phyloP scores from a whole-genome alignment of 35 echinoderm and acorn worm species.

The Ophioderma brevispina region DNA sequence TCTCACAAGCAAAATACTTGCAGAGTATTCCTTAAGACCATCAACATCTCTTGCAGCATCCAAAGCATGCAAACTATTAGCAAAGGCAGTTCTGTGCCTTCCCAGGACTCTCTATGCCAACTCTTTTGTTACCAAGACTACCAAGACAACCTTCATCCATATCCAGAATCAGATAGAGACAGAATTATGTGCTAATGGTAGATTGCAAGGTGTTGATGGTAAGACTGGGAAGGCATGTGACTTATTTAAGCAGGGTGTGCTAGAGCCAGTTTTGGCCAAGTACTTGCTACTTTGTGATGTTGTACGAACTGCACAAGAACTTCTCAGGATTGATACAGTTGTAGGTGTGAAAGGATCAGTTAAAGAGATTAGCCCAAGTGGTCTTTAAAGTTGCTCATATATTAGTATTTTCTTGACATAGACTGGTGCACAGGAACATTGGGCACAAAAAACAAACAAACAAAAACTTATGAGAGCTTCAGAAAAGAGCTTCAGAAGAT shows the following conservation, averaged over 20 bases:
- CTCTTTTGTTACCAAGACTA: background rate
- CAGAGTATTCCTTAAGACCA: background rate
- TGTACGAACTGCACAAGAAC: background rate
- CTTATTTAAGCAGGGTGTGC: background rate
- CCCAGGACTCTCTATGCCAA: slow-evolving; percentile 21
- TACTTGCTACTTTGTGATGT: background rate
- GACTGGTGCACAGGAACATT: too few species aligned
- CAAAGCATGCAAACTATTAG: background rate
- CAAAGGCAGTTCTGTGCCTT: background rate
- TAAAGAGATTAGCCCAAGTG: background rate
- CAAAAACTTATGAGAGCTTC: too few species aligned
- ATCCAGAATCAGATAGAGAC: background rate
- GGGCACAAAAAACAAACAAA: too few species aligned
- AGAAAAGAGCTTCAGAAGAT: too few species aligned
- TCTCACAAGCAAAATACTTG: slow-evolving; percentile 3
- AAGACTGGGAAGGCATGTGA: slow-evolving; percentile 1
- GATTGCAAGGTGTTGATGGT: background rate
- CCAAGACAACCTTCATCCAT: background rate
- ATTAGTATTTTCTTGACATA: too few species aligned
- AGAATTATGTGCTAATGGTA: background rate
- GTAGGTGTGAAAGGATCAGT: slow-evolving; percentile 5
- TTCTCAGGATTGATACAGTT: slow-evolving; percentile 27
- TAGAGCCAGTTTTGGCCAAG: background rate
- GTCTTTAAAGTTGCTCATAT: too few species aligned
- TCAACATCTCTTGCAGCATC: background rate